phyloP scores from a whole-genome alignment of 30 jellyfish, hydroid and myxozoan species.

The Phacellophora camtschatica region DNA sequence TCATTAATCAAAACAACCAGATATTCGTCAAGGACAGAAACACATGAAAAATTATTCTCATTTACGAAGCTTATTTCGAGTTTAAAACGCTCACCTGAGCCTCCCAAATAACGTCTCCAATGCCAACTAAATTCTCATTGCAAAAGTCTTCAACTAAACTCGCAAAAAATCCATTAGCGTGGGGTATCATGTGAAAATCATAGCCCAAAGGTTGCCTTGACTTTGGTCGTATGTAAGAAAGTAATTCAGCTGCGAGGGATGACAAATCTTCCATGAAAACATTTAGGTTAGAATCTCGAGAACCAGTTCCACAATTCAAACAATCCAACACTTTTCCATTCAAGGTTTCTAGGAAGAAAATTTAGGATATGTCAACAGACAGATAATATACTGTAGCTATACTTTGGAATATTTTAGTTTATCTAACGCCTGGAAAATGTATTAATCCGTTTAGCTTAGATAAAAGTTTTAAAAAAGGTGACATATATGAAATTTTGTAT shows the following conservation, averaged over 20 bases:
- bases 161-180: conserved; percentile 29
- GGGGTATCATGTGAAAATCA: conserved; percentile 25
- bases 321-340: not conserved
- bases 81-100: conserved; percentile 26
- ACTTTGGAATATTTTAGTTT: no score
- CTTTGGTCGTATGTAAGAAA: conserved; percentile 27
- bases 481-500: no score
- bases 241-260: conserved; percentile 5
- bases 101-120: conserved; percentile 13
- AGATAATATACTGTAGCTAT: no score
- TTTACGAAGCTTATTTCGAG: no score
- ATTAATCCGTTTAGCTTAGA: no score
- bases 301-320: not conserved
- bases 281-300: not conserved
- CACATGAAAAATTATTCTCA: no score
- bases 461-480: no score
- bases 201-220: conserved; percentile 55
- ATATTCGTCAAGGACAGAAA: no score
- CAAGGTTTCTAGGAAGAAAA: not conserved
- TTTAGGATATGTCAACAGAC: no score
- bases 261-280: not conserved
- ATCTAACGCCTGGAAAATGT: no score
- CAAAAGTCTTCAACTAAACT: conserved; percentile 36
- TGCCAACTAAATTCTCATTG: conserved; percentile 27
- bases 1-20: no score